Base-by-base conservation (phyloP, 2,113 vertebrate genomes). In the Acrocephalus arundinaceus region DNA sequence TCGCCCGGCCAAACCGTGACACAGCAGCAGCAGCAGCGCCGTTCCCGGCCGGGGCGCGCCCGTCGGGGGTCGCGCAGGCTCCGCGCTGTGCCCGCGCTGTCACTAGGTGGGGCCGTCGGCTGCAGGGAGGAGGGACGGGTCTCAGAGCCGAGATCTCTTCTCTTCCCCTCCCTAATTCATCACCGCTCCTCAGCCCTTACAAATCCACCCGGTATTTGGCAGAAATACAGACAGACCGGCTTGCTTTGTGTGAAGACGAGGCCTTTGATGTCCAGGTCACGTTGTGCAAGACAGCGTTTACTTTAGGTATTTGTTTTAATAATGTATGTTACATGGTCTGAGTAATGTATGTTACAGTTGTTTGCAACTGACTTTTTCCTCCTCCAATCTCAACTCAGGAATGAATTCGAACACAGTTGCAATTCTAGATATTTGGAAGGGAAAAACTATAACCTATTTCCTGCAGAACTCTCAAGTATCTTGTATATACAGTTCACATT, bases 101-200 rank as follows among this genome's bases (percentile, higher is more conserved):
- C 97, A 87, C 96, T 17, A 92, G 96, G 49, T 95, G 96, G 96
- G 82, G 80, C 75, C 61, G 4, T 86, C 39, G 48, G 65, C 55
- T 19, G 10, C 41, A 31, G 15, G 37, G 83, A 4, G 9, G 7
- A 8, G 18, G 3, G 8, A 5, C 0, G 2, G 3, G 8, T 1
- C 4, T 0, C 2, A 0, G 8, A 1, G 15, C 6, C 6, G 0
- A 7, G 13, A 30, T 11, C 21, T 1, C 8, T 2, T 9, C 13
- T 10, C 8, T 4, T 6, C 16, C 55, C 0, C 0, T 8, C 39
- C 11, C 37, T 2, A 12, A 2, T 1, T 19, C 18, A 7, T 5
- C 2, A 3, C 7, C 3, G 0, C 28, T 21, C n/a, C 25, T 9
- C 2, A 7, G 57, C 25, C n/a, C 30, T 8, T 25, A 13, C 9